phyloP scores from a whole-genome alignment of 2,113 vertebrate species.

The Craseonycteris thonglongyai region DNA sequence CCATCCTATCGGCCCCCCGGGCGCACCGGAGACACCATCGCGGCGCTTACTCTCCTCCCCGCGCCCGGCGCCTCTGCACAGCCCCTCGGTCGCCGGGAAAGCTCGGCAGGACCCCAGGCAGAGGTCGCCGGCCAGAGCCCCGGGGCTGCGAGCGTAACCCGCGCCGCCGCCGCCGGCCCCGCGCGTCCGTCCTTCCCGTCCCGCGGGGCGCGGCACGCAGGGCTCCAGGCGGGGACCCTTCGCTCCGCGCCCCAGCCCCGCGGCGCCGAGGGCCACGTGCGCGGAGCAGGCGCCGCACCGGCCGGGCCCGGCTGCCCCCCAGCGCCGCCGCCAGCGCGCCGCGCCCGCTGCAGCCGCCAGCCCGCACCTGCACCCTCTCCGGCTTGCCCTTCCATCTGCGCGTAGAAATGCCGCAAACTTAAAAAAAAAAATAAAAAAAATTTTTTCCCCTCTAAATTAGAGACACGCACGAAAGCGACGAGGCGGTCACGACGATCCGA shows the following conservation, averaged over 20 bases:
- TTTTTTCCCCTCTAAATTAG: neutral
- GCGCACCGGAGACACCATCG: neutral
- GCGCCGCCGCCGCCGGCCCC: neutral
- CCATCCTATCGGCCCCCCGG: neutral
- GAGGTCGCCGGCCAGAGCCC: neutral
- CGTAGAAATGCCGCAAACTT: neutral
- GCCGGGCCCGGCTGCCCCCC: neutral
- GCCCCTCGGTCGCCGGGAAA: neutral
- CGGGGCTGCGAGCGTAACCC: neutral
- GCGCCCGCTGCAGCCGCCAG: neutral
- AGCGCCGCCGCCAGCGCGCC: neutral
- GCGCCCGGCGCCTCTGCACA: neutral
- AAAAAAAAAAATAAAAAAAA: neutral
- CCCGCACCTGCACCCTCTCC: constrained; percentile 47
- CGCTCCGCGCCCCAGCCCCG: neutral
- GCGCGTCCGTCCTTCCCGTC: neutral
- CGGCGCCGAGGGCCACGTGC: neutral
- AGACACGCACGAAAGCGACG: neutral
- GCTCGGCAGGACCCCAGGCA: neutral
- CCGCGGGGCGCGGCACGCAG: neutral
- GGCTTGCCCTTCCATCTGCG: neutral
- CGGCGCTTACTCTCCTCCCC: neutral
- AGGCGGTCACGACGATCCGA: neutral
- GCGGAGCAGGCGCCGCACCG: neutral
- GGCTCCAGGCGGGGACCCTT: neutral